Conservation (phyloP, 1,140 invertebrate species). For the Drosophila miranda region DNA sequence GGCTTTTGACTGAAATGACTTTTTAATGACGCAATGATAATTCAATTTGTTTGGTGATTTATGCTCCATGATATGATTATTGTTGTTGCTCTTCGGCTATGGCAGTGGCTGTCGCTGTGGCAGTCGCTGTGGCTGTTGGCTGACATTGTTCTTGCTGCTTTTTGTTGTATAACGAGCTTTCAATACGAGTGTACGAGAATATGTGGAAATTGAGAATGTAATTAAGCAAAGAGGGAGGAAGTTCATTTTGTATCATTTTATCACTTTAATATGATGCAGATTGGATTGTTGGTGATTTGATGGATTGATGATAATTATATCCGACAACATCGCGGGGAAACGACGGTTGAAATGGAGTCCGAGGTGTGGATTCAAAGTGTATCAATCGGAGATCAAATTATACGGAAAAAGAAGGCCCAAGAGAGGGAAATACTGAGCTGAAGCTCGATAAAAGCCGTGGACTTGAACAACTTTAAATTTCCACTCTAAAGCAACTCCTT, state of each 20-base stretch:
- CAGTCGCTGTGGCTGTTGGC: background rate
- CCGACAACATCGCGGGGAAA: too few relatives aligned
- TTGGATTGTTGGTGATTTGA: slow-evolving; percentile 25
- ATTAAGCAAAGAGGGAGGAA: slow-evolving; percentile 46
- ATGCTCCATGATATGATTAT: slow-evolving; percentile 61
- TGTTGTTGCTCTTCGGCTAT: slow-evolving; percentile 20
- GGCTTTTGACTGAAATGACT: slow-evolving; percentile 57
- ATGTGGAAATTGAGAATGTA: slow-evolving; percentile 76
- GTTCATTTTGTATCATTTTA: slow-evolving; percentile 14
- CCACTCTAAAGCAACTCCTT: too few relatives aligned
- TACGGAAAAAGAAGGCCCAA: too few relatives aligned
- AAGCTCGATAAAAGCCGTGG: too few relatives aligned
- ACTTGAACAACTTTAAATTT: too few relatives aligned
- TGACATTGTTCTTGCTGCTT: slow-evolving; percentile 36
- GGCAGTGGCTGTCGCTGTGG: background rate
- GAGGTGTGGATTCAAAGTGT: too few relatives aligned
- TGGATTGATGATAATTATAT: slow-evolving; percentile 22
- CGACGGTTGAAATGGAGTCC: too few relatives aligned
- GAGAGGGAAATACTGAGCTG: too few relatives aligned
- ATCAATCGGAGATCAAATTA: too few relatives aligned
- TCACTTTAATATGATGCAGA: slow-evolving; percentile 25
- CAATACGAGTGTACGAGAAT: slow-evolving; percentile 31
- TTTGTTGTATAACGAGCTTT: slow-evolving; percentile 63
- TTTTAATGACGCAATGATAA: slow-evolving; percentile 81
- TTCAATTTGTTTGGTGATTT: slow-evolving; percentile 78